Percentiles rank a stretch among this genome's conserved stretches.
Conservation (phyloP, 2,888 invertebrate species). For the Spilosoma lubricipeda region DNA sequence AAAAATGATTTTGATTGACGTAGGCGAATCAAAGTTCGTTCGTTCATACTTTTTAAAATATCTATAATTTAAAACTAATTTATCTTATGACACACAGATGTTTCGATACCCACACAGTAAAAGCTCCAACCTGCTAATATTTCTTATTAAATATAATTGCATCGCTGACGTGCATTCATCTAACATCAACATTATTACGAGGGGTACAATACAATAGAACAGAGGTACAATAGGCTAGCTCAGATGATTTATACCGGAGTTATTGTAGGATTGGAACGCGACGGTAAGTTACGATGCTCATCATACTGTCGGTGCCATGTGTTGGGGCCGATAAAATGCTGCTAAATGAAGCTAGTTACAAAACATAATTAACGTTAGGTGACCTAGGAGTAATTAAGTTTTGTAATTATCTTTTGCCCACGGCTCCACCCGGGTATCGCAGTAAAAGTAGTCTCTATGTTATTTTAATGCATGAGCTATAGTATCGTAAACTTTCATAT, state of each 20-base stretch:
- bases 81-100: neutral
- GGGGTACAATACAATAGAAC: constrained; percentile 44
- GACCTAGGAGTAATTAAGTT: neutral
- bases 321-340: constrained; percentile 53
- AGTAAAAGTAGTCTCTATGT: too few species aligned
- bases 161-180: constrained; percentile 1
- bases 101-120: neutral
- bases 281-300: constrained; percentile 64
- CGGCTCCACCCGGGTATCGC: too few species aligned
- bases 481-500: too few species aligned
- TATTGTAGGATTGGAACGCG: constrained; percentile 52
- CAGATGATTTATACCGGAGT: constrained; percentile 51
- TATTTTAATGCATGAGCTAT: too few species aligned
- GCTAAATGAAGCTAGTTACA: constrained; percentile 21
- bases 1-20: too few species aligned
- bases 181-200: constrained; percentile 11
- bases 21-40: neutral
- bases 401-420: too few species aligned
- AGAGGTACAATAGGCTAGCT: constrained; percentile 43
- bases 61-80: neutral
- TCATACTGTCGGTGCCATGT: constrained; percentile 59
- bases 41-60: neutral
- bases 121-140: constrained; percentile 33
- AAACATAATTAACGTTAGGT: too few species aligned
- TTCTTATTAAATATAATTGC: constrained; percentile 49